Evolutionary conservation across 2,113 vertebrate genomes (phyloP).

Genomic region (Sapayoa aenigma): DNA sequence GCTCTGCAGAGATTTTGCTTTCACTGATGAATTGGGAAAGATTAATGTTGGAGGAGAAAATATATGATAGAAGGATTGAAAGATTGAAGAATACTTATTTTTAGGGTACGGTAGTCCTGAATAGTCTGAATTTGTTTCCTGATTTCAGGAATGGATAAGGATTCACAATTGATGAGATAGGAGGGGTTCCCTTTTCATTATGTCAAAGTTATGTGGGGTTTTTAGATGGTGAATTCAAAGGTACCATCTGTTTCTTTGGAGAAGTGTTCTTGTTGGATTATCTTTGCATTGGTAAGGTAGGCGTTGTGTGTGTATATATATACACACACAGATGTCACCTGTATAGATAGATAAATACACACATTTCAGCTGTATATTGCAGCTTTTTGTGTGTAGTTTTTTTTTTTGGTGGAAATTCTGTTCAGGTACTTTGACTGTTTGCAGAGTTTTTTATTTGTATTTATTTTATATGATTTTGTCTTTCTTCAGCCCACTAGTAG

Average conservation of each 20-base stretch:
- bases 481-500: background rate
- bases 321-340: background rate
- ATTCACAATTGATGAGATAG: background rate
- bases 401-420: background rate
- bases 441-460: background rate
- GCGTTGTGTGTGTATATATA: background rate
- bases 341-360: background rate
- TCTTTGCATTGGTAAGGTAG: background rate
- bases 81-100: background rate
- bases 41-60: background rate
- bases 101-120: background rate
- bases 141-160: background rate
- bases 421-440: background rate
- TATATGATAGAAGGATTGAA: too few relatives aligned
- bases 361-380: background rate
- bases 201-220: background rate
- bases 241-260: background rate
- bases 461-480: background rate
- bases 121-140: background rate
- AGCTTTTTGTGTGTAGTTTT: background rate
- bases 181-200: background rate
- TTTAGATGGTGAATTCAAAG: background rate
- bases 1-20: background rate
- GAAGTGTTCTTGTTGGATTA: background rate
- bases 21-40: background rate